Evolutionary conservation across 2,113 vertebrate genomes (phyloP).

Genomic region (Centropus unirufus): DNA sequence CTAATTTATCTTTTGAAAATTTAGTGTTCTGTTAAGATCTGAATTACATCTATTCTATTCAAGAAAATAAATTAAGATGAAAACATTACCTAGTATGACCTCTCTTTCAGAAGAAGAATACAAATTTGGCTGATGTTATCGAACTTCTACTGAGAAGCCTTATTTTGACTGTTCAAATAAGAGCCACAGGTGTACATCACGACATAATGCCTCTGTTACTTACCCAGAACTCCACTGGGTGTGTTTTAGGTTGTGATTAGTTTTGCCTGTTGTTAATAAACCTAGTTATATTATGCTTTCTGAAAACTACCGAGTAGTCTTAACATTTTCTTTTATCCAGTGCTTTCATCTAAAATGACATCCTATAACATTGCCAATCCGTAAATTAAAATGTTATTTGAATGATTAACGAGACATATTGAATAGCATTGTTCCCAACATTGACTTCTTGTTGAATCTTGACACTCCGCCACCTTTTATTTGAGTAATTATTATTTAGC

Average conservation of each 20-base stretch:
- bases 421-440: not conserved
- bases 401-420: not conserved
- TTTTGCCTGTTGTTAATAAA: not conserved
- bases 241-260: not conserved
- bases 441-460: not conserved
- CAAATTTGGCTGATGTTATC: not conserved
- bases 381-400: not conserved
- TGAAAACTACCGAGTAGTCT: not conserved
- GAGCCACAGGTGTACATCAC: not conserved
- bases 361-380: not conserved
- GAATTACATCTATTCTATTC: not conserved
- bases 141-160: not conserved
- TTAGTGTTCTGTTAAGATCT: not conserved
- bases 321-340: not conserved
- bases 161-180: not conserved
- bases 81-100: not conserved
- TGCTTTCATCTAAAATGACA: not conserved
- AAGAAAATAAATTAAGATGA: not conserved
- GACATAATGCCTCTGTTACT: not conserved
- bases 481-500: not conserved
- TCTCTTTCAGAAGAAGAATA: not conserved
- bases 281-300: not conserved
- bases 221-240: not conserved
- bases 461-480: not conserved
- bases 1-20: not conserved